These are phyloP conservation scores for Heterotis niloticus DNA, from an alignment of 2,113 vertebrate species.

Conservation along the genomic window DNA sequence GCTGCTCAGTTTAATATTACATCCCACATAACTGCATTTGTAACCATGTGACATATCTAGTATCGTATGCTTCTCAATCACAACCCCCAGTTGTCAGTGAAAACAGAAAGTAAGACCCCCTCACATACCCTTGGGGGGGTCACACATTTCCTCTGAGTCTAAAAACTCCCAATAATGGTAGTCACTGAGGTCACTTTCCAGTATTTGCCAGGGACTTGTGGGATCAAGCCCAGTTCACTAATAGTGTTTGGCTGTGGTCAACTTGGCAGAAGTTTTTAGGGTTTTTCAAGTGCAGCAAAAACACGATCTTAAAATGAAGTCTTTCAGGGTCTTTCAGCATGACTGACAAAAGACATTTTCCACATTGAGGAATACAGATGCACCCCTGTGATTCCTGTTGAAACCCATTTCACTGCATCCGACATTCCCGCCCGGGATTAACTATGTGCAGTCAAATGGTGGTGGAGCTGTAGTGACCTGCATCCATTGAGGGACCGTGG, in stretches of 20 bases:
- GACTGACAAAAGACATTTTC: neutral
- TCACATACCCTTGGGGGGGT: neutral
- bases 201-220: neutral
- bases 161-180: too few relatives aligned
- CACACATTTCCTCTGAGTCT: too few relatives aligned
- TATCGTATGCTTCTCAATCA: neutral
- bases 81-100: neutral
- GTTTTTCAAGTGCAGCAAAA: too few relatives aligned
- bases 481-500: neutral
- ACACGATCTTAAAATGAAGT: too few relatives aligned
- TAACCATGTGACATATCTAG: too few relatives aligned
- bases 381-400: neutral
- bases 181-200: too few relatives aligned
- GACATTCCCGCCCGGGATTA: conserved; percentile 21
- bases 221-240: neutral
- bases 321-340: too few relatives aligned
- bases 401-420: conserved; percentile 16
- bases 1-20: too few relatives aligned
- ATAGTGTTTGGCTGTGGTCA: neutral
- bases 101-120: neutral
- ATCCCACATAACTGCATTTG: too few relatives aligned
- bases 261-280: neutral
- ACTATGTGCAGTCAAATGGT: conserved; percentile 18
- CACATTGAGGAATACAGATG: neutral
- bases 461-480: conserved; percentile 1